These are phyloP conservation scores for Zapornia atra DNA, from an alignment of 2,113 vertebrate genomes.

Conservation along the genomic window DNA sequence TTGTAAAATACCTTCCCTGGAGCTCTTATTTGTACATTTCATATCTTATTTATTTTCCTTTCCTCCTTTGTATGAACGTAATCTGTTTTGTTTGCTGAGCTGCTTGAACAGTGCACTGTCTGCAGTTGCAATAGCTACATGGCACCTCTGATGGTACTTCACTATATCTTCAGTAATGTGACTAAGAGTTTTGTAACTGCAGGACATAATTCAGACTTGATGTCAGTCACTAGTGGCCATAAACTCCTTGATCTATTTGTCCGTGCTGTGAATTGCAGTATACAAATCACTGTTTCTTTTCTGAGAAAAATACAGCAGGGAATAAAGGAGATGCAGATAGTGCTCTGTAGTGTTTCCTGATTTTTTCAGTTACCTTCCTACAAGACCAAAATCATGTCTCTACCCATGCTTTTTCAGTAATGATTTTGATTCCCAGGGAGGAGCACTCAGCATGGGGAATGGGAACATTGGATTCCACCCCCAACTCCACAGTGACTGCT, in stretches of 20 bases:
- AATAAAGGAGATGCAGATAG: neutral
- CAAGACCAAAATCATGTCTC: neutral
- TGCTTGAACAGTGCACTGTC: neutral
- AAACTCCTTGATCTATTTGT: constrained; percentile 7
- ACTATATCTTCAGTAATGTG: neutral
- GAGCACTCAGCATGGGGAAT: neutral
- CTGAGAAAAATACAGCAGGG: neutral
- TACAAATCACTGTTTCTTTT: neutral
- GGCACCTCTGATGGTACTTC: neutral
- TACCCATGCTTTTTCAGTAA: neutral
- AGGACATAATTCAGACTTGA: neutral
- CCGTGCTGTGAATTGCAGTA: neutral
- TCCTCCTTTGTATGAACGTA: neutral
- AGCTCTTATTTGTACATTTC: neutral
- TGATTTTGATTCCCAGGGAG: neutral
- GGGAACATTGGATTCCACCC: neutral
- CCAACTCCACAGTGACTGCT: neutral
- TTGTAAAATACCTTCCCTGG: constrained; percentile 24
- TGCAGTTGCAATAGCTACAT: neutral
- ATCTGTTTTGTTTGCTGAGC: neutral
- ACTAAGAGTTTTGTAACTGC: constrained; percentile 2
- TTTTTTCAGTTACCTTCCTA: neutral
- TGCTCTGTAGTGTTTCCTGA: neutral
- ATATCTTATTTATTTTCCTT: neutral
- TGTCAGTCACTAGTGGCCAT: neutral